Conservation (phyloP, 2,113 vertebrate genomes). For the Urocitellus parryii region DNA sequence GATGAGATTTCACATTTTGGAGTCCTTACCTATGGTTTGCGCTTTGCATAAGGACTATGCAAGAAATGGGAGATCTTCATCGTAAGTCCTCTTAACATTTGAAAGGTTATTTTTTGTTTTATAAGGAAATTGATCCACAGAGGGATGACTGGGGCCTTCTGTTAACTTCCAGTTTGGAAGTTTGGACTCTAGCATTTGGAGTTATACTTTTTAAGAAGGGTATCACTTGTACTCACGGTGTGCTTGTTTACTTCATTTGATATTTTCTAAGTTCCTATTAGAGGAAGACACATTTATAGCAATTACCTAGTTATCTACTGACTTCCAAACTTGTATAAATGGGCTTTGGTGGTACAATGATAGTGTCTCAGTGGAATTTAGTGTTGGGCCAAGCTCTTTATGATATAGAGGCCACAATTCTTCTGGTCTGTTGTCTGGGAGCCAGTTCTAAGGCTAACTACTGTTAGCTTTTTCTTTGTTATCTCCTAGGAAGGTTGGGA, state of each 20-base stretch:
- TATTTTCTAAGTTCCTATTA: background rate
- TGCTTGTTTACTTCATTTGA: background rate
- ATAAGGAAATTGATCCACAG: constrained; percentile 72
- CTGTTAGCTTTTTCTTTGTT: constrained; percentile 15
- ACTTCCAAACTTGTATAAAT: background rate
- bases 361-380: background rate
- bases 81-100: constrained; percentile 40
- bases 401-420: background rate
- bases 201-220: constrained; percentile 23
- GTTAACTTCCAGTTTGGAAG: constrained; percentile 83
- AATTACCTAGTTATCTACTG: background rate
- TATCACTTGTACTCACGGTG: background rate
- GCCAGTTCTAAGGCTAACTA: background rate
- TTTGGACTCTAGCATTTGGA: constrained; percentile 82
- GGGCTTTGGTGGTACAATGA: background rate
- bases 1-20: constrained; percentile 83
- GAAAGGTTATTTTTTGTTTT: constrained; percentile 83
- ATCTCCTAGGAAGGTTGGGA: background rate
- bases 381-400: background rate
- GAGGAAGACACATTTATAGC: background rate
- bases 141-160: constrained; percentile 35
- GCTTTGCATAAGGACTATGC: constrained; percentile 70
- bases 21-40: constrained; percentile 65
- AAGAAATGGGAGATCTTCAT: constrained; percentile 55
- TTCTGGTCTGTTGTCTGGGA: constrained; percentile 13